phyloP scores from a whole-genome alignment of 92 coral and sea anemone species.

The Siderastrea radians region DNA sequence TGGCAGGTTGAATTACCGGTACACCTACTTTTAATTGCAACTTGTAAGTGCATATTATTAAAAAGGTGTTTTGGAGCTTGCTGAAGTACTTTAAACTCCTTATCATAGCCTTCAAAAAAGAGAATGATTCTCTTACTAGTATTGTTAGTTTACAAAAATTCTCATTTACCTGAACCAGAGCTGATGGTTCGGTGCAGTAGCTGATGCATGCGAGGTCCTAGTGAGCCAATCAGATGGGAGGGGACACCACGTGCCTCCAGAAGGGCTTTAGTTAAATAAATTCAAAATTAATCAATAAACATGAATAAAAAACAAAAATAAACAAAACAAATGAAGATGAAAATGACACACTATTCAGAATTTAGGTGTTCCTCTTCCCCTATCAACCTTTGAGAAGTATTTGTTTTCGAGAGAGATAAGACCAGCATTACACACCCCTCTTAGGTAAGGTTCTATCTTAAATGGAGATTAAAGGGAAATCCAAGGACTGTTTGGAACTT shows the following conservation, averaged over 20 bases:
- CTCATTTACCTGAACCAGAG: conserved; percentile 79
- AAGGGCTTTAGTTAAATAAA: conserved; percentile 64
- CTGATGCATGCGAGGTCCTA: conserved; percentile 99
- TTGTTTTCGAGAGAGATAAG: no score
- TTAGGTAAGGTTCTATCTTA: no score
- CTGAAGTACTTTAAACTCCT: neutral
- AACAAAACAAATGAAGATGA: no score
- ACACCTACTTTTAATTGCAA: no score
- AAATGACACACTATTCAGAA: no score
- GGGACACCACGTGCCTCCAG: conserved; percentile 99
- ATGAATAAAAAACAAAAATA: neutral
- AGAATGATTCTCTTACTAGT: neutral
- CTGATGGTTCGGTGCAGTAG: conserved; percentile 95
- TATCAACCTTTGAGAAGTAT: no score
- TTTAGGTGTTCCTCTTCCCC: no score
- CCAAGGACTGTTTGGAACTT: no score
- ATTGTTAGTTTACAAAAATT: neutral
- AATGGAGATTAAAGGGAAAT: no score
- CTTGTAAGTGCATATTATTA: no score
- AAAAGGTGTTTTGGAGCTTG: neutral
- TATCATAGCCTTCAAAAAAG: neutral
- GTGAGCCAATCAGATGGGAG: conserved; percentile 96
- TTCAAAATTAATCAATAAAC: neutral
- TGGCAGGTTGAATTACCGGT: no score
- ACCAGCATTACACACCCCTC: no score